phyloP scores from a whole-genome alignment of 2,797 vertebrate species.

The Oreonectes daqikongensis region DNA sequence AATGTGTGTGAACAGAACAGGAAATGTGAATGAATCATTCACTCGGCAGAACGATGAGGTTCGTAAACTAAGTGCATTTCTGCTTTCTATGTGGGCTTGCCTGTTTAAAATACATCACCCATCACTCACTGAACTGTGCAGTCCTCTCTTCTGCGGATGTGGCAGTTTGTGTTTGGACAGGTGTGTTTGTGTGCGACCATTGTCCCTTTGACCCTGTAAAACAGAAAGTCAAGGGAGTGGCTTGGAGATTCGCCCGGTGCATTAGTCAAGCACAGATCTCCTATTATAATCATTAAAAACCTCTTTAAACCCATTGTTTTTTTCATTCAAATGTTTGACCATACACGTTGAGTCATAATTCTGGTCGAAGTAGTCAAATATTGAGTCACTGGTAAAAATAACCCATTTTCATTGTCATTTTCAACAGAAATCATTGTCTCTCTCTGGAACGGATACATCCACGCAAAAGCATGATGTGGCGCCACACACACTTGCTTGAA shows the following conservation, averaged over 20 bases:
- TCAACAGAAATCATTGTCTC: not conserved
- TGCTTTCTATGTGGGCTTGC: slow-evolving; percentile 43
- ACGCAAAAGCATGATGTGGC: slow-evolving; percentile 19
- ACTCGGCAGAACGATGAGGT: not conserved
- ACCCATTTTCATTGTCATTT: not conserved
- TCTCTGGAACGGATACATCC: not conserved
- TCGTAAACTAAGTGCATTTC: slow-evolving; percentile 20
- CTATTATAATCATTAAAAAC: slow-evolving; percentile 51
- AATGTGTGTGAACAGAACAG: slow-evolving; percentile 36
- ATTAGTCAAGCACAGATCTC: slow-evolving; percentile 46
- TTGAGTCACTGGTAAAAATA: not conserved
- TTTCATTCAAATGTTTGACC: slow-evolving; percentile 44
- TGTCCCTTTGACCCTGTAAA: slow-evolving; percentile 38
- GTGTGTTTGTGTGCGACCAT: slow-evolving; percentile 63
- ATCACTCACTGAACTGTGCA: slow-evolving; percentile 65
- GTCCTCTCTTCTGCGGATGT: slow-evolving; percentile 49
- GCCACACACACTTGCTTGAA: not conserved
- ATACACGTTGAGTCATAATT: slow-evolving; percentile 50
- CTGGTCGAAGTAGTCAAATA: slow-evolving; percentile 26
- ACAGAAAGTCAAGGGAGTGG: slow-evolving; percentile 42
- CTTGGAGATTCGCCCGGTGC: slow-evolving; percentile 56
- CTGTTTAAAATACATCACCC: slow-evolving; percentile 63
- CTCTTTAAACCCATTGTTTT: slow-evolving; percentile 49
- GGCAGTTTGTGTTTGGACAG: slow-evolving; percentile 74
- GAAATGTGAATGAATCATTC: slow-evolving; percentile 34